These are phyloP conservation scores for Tympanoctomys barrerae DNA, from an alignment of 2,797 vertebrate species.

Conservation along the genomic window DNA sequence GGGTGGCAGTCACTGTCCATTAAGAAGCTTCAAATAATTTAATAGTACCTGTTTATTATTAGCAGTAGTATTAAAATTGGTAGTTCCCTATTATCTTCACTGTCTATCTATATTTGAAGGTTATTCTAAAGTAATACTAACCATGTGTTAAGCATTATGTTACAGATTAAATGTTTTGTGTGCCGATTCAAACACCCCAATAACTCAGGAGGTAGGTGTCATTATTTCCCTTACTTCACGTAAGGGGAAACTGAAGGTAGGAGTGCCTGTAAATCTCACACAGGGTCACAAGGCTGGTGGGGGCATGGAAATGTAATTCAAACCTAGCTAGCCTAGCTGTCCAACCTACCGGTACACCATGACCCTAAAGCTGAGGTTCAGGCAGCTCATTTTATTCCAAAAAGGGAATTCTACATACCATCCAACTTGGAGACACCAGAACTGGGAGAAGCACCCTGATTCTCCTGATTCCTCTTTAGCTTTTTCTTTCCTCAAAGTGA, in stretches of 20 bases:
- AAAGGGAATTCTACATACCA: not conserved
- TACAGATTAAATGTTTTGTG: not conserved
- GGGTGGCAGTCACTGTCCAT: not conserved
- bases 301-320: not conserved
- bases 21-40: conserved; percentile 39
- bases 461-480: not conserved
- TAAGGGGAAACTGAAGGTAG: not conserved
- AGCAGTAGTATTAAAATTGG: conserved; percentile 17
- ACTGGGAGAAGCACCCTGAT: not conserved
- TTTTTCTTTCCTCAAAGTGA: not conserved
- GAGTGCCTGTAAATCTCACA: not conserved
- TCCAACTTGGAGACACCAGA: not conserved
- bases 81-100: conserved; percentile 9
- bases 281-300: not conserved
- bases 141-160: conserved; percentile 27
- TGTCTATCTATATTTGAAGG: conserved; percentile 18
- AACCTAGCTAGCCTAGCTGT: not conserved
- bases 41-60: not conserved
- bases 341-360: too few species aligned
- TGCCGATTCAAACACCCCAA: not conserved
- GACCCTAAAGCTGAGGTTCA: too few species aligned
- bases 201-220: not conserved
- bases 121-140: conserved; percentile 54
- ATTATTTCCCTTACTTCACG: not conserved
- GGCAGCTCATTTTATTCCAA: not conserved